Evolutionary conservation across 2,797 vertebrate genomes (phyloP).

Genomic region (Sparus aurata): DNA sequence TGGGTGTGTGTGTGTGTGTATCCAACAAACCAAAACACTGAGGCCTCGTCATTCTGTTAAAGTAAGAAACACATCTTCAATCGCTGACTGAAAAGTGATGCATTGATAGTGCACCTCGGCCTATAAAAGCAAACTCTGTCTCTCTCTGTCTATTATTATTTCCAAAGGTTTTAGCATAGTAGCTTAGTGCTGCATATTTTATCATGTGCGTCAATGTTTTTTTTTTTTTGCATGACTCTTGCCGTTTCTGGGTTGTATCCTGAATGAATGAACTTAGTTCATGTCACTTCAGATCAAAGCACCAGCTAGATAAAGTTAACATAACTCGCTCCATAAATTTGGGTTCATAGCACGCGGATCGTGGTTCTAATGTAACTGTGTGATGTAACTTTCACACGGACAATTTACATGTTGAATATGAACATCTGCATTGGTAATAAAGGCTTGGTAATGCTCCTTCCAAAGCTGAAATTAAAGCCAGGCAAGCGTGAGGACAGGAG

Average conservation of each 20-base stretch:
- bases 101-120: not conserved
- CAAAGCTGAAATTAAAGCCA: slow-evolving; percentile 7
- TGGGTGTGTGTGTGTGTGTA: not conserved
- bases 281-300: not conserved
- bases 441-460: slow-evolving; percentile 5
- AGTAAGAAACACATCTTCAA: too few species aligned
- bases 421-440: not conserved
- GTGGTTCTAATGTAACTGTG: not conserved
- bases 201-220: not conserved
- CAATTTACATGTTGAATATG: too few species aligned
- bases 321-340: not conserved
- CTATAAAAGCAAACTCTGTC: not conserved
- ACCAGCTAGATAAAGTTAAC: not conserved
- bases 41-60: not conserved
- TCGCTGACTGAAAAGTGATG: too few species aligned
- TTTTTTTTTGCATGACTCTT: not conserved
- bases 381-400: not conserved
- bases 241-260: not conserved
- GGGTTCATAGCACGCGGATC: not conserved
- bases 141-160: not conserved
- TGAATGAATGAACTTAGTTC: not conserved
- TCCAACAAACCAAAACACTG: not conserved
- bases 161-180: not conserved
- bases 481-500: not conserved
- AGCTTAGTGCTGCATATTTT: too few species aligned